phyloP scores from a whole-genome alignment of 2,113 vertebrate genomes.

The Pomatorhinus ruficollis region DNA sequence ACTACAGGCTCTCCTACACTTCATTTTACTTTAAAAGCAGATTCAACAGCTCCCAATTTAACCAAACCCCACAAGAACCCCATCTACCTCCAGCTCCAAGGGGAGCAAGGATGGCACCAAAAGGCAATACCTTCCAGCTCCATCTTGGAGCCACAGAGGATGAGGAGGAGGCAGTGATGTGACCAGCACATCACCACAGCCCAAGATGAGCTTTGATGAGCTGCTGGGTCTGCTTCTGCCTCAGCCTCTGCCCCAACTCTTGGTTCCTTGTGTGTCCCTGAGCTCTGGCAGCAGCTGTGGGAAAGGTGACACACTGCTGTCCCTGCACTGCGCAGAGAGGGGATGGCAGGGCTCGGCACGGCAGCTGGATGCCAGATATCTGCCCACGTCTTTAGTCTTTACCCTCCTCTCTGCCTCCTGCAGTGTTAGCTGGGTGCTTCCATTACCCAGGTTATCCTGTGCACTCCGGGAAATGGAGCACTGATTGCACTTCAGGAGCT shows the following conservation, averaged over 20 bases:
- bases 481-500: not conserved
- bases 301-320: not conserved
- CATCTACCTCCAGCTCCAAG: not conserved
- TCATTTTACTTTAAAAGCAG: not conserved
- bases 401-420: not conserved
- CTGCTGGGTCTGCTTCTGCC: not conserved
- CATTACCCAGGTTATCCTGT: not conserved
- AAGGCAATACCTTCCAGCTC: not conserved
- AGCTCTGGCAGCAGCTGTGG: not conserved
- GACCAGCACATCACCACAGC: not conserved
- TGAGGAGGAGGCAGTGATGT: fast-evolving
- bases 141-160: not conserved
- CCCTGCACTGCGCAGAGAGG: not conserved
- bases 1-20: not conserved
- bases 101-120: not conserved
- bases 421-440: not conserved
- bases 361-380: not conserved
- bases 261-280: not conserved
- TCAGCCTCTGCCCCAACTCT: not conserved
- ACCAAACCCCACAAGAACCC: not conserved
- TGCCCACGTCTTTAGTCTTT: fast-evolving
- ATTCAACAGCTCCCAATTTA: not conserved
- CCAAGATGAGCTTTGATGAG: fast-evolving
- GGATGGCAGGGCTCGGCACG: fast-evolving
- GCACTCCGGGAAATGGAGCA: not conserved